phyloP scores from a whole-genome alignment of 2,797 vertebrate species.

The Gouania willdenowi region DNA sequence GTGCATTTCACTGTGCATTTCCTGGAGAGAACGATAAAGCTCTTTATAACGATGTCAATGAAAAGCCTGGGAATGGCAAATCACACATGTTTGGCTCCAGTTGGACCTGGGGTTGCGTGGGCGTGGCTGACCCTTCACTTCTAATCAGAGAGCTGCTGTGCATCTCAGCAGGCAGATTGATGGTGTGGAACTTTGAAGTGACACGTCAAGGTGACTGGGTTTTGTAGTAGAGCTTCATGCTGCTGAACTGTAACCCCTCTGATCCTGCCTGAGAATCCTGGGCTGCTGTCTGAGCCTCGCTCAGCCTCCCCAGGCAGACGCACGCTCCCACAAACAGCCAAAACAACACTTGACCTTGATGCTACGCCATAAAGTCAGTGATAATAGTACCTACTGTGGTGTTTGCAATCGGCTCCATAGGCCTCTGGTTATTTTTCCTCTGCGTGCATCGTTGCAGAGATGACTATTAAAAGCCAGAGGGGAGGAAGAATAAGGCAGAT shows the following conservation, averaged over 20 bases:
- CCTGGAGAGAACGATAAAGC: too few species aligned
- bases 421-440: constrained; percentile 14
- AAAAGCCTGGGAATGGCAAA: too few species aligned
- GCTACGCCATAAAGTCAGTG: constrained; percentile 26
- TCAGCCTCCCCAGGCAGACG: constrained; percentile 10
- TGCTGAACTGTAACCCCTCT: constrained; percentile 32
- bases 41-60: too few species aligned
- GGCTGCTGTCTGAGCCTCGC: constrained; percentile 15
- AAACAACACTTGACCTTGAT: constrained; percentile 50
- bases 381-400: constrained; percentile 24
- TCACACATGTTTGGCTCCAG: too few species aligned
- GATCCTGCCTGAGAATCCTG: constrained; percentile 10
- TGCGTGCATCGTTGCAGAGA: constrained; percentile 12
- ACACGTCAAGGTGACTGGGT: constrained; percentile 49
- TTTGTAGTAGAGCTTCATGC: constrained; percentile 2
- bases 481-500: background rate
- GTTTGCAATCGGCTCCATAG: constrained; percentile 10
- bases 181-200: constrained; percentile 17
- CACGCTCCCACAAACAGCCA: constrained; percentile 7
- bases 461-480: constrained; percentile 5
- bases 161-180: background rate
- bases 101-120: too few species aligned
- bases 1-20: too few species aligned
- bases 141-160: background rate
- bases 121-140: constrained; percentile 7